Conservation (phyloP, 2,797 vertebrate species). For the Typhlichthys eigenmanni region DNA sequence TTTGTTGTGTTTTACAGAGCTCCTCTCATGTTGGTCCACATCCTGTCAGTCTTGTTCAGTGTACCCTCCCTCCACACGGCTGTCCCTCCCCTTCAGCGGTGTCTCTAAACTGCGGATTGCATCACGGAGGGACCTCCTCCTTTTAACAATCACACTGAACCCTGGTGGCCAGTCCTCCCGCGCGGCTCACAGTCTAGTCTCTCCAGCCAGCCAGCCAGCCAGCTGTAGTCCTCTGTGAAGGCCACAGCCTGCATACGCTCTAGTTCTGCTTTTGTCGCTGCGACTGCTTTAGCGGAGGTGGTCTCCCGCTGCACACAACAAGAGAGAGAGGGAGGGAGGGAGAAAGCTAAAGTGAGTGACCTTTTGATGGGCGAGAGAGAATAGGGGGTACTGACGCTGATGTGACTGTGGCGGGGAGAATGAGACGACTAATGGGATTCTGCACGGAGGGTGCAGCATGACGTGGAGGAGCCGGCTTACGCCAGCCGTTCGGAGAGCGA, state of each 20-base stretch:
- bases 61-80: slow-evolving; percentile 25
- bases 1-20: slow-evolving; percentile 60
- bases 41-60: slow-evolving; percentile 24
- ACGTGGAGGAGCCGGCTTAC: slow-evolving; percentile 51
- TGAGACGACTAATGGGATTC: slow-evolving; percentile 34
- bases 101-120: slow-evolving; percentile 24
- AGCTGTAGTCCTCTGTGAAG: slow-evolving; percentile 56
- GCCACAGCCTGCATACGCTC: slow-evolving; percentile 42
- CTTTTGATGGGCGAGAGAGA: slow-evolving; percentile 1
- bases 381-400: slow-evolving; percentile 29
- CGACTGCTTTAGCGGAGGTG: slow-evolving; percentile 53
- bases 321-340: slow-evolving; percentile 34
- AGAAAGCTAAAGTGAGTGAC: slow-evolving; percentile 2
- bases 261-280: slow-evolving; percentile 53
- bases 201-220: slow-evolving; percentile 43
- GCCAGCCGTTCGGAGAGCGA: slow-evolving; percentile 36
- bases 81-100: slow-evolving; percentile 2
- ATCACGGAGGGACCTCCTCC: slow-evolving; percentile 42
- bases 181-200: slow-evolving; percentile 36
- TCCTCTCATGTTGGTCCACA: slow-evolving; percentile 19
- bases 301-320: slow-evolving; percentile 54
- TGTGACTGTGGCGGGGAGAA: slow-evolving; percentile 36
- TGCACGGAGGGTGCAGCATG: slow-evolving; percentile 49
- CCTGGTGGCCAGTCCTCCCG: slow-evolving; percentile 48
- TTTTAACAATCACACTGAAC: slow-evolving; percentile 12